Conservation (phyloP, 2,113 vertebrate genomes). For the Oplegnathus fasciatus region DNA sequence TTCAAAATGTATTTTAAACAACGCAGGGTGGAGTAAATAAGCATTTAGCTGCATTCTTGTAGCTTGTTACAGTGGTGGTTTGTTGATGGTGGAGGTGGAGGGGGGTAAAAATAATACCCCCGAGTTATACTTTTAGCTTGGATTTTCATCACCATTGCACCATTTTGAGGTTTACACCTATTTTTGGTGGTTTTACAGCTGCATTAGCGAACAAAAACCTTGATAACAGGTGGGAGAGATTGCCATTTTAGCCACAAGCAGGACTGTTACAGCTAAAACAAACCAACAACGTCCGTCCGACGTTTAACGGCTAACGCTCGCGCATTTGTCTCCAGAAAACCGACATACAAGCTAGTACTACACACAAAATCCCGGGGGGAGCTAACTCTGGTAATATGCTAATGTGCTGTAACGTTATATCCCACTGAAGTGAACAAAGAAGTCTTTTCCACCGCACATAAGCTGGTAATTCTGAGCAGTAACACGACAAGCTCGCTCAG, state of each 20-base stretch:
- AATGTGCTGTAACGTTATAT: conserved; percentile 61
- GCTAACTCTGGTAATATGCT: conserved; percentile 61
- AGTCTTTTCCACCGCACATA: conserved; percentile 70
- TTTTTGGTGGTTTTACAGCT: no score
- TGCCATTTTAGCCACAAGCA: not conserved
- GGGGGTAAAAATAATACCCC: not conserved
- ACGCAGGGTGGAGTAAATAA: not conserved
- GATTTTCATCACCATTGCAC: not conserved
- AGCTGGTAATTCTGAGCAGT: conserved; percentile 32
- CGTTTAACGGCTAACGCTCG: not conserved
- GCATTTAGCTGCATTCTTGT: not conserved
- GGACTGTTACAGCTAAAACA: conserved; percentile 18
- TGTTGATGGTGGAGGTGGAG: not conserved
- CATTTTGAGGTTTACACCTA: not conserved
- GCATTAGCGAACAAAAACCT: not conserved
- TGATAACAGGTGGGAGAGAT: not conserved
- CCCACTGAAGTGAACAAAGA: conserved; percentile 83
- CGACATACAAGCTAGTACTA: not conserved
- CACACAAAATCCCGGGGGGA: conserved; percentile 18
- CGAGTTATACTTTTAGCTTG: not conserved
- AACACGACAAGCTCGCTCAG: conserved; percentile 37
- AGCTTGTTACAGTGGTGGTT: not conserved
- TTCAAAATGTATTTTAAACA: rapidly evolving
- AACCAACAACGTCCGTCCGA: not conserved
- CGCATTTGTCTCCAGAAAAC: not conserved